Evolutionary conservation across 2,888 invertebrate genomes (phyloP), one percentile per base, ranked within the genome.

Genomic region (Heliconius sara): DNA sequence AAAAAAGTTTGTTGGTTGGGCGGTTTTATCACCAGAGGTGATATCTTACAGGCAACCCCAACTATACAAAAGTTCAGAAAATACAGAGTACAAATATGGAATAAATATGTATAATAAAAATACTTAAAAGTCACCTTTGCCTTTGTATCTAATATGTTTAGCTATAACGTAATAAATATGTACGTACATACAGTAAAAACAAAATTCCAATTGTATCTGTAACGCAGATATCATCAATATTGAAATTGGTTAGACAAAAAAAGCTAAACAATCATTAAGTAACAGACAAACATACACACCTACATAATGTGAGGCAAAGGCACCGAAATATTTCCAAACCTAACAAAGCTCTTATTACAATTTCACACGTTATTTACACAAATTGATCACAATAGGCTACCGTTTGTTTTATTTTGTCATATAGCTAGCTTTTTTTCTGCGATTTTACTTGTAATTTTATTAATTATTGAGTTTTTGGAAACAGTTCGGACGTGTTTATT

Each of bases 331-430:
- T 92, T 91, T 88, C 85, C 84, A 88, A 85, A 83, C 81, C 88
- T 92, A 93, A 93, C 88, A 89, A 86, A 86, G 70, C 70, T 70
- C 70, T 57, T 73, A 73, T 73, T 73, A 82, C 84, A 81, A 81
- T 83, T 83, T 82, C 84, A 84, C 84, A 84, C 81, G 83, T 82
- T 82, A 84, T 83, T 83, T 85, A 85, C 80, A 83, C 91, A 88
- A 91, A 91, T 90, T 90, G 89, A 90, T 91, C 87, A 91, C 89
- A 91, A 85, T 87, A 89, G 87, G 10, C 88, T 88, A 87, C 88
- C 86, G 88, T 89, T 82, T 87, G 85, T 90, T 91, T 91, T 89
- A 89, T 89, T 74, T 77, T 63, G 16, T 60, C 9, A 34, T 6
- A 22, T 60, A 16, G 60, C 73, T 73, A 39, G n/a, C 9, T 60